phyloP scores from a whole-genome alignment of 2,113 vertebrate species.

The Crypturellus undulatus region DNA sequence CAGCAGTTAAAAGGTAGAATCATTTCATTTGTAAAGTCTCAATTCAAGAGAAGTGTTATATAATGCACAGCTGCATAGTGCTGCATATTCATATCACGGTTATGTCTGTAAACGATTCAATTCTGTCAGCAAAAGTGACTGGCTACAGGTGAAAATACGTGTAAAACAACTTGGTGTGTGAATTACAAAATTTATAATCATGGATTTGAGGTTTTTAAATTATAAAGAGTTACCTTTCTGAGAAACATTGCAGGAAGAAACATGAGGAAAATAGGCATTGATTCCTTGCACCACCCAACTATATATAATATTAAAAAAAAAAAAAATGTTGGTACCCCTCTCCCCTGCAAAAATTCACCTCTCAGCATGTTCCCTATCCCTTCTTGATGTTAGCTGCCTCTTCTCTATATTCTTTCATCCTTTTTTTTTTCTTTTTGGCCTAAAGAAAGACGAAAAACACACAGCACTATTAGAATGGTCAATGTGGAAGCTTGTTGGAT shows the following conservation, averaged over 20 bases:
- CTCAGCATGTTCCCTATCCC: background rate
- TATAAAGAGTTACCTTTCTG: background rate
- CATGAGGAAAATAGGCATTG: background rate
- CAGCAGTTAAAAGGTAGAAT: background rate
- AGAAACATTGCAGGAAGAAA: background rate
- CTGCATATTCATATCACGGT: background rate
- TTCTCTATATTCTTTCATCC: accelerated
- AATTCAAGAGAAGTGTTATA: background rate
- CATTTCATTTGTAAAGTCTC: background rate
- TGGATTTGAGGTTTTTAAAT: background rate
- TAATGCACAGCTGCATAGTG: no score
- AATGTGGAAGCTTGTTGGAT: background rate
- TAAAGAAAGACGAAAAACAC: background rate
- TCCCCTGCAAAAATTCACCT: background rate
- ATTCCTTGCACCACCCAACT: background rate
- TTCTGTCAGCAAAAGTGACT: background rate
- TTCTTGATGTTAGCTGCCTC: background rate
- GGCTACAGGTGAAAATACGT: background rate
- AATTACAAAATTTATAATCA: background rate
- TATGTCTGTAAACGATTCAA: background rate
- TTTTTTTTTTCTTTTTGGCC: accelerated
- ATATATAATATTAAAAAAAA: background rate
- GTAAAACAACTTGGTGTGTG: background rate
- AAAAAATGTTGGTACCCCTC: background rate
- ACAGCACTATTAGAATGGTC: background rate